These are phyloP conservation scores for Drosophila triauraria DNA, from an alignment of 1,140 invertebrate species.

Conservation along the genomic window DNA sequence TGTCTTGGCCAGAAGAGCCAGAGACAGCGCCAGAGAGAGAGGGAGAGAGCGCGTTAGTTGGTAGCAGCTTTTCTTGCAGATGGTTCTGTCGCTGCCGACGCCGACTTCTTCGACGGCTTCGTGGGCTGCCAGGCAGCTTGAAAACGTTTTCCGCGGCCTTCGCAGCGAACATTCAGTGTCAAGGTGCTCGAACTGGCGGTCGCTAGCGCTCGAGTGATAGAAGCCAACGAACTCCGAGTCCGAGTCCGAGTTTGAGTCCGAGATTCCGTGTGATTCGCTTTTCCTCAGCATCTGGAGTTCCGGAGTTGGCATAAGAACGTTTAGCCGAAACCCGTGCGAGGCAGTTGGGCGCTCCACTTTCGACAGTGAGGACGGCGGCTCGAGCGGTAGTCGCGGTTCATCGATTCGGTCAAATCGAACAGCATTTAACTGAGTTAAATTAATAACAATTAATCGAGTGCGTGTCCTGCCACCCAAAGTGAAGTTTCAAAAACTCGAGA, in stretches of 20 bases:
- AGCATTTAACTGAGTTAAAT: conserved; percentile 9
- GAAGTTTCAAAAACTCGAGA: conserved; percentile 22
- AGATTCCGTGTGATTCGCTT: conserved; percentile 36
- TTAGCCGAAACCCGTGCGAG: conserved; percentile 57
- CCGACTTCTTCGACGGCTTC: conserved; percentile 21
- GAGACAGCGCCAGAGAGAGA: not conserved
- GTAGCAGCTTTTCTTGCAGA: conserved; percentile 42
- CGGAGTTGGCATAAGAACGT: conserved; percentile 70
- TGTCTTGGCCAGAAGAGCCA: conserved; percentile 46
- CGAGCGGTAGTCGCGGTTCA: conserved; percentile 53
- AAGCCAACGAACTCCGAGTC: conserved; percentile 78
- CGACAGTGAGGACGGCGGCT: conserved; percentile 73
- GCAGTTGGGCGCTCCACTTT: conserved; percentile 80
- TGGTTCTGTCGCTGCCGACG: conserved; percentile 20
- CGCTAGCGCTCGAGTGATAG: conserved; percentile 65
- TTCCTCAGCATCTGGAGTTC: conserved; percentile 59
- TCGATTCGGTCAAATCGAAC: conserved; percentile 14
- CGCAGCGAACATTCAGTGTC: conserved; percentile 76
- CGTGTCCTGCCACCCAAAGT: conserved; percentile 57
- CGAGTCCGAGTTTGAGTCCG: conserved; percentile 21
- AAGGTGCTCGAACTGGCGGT: conserved; percentile 82
- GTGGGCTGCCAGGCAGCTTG: conserved; percentile 64
- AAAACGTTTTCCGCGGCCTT: conserved; percentile 81
- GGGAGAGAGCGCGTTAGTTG: conserved; percentile 58
- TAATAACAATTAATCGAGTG: conserved; percentile 28